Evolutionary conservation across 1,140 invertebrate species (phyloP).

Genomic region (Vanessa atalanta): DNA sequence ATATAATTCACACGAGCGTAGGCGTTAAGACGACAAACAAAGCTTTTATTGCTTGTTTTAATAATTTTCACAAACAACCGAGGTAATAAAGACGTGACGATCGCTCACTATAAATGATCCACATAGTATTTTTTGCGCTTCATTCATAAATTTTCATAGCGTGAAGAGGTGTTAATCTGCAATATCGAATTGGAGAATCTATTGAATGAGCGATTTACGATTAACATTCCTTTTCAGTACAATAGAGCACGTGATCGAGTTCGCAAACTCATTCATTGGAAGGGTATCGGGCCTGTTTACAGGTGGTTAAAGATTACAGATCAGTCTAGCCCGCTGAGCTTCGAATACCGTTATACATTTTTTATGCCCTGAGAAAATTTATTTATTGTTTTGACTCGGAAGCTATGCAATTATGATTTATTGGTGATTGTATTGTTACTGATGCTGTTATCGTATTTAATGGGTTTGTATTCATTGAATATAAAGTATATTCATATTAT

Average conservation of each 20-base stretch:
- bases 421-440: constrained; percentile 7
- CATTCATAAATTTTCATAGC: constrained; percentile 67
- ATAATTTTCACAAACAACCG: constrained; percentile 23
- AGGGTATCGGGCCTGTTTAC: constrained; percentile 50
- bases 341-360: constrained; percentile 31
- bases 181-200: constrained; percentile 59
- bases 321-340: constrained; percentile 31
- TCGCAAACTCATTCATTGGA: constrained; percentile 66
- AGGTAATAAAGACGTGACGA: constrained; percentile 46
- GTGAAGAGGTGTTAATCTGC: constrained; percentile 65
- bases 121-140: constrained; percentile 59
- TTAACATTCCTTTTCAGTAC: constrained; percentile 67
- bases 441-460: background rate
- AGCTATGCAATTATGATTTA: constrained; percentile 27
- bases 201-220: constrained; percentile 70
- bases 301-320: constrained; percentile 53
- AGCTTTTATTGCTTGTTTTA: constrained; percentile 28
- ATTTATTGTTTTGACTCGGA: constrained; percentile 23
- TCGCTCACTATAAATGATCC: constrained; percentile 47
- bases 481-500: too few species aligned
- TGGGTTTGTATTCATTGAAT: constrained; percentile 15
- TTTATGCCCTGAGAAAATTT: constrained; percentile 24
- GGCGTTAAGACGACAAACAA: constrained; percentile 2
- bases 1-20: constrained; percentile 9
- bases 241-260: constrained; percentile 67